Conservation (phyloP, 2,113 vertebrate species). For the Leucosticte australis region DNA sequence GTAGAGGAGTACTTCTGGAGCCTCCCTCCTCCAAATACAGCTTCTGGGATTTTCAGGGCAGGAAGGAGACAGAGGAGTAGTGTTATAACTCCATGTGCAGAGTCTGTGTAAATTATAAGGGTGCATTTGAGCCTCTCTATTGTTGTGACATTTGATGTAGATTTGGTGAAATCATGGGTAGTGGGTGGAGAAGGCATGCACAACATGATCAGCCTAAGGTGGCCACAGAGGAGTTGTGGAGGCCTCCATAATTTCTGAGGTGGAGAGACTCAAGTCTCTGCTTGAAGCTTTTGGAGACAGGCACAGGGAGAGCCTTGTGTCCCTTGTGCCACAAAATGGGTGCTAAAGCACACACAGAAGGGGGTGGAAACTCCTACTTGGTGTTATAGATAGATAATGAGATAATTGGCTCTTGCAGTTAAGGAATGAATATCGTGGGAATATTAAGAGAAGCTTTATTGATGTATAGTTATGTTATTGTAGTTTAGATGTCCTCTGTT, state of each 20-base stretch:
- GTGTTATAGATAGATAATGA: not conserved
- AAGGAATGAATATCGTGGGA: not conserved
- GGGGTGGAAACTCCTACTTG: not conserved
- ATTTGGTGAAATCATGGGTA: not conserved
- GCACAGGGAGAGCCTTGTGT: not conserved
- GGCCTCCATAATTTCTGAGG: accelerated
- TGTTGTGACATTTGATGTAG: not conserved
- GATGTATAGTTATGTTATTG: not conserved
- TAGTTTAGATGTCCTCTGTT: not conserved
- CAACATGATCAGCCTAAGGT: not conserved
- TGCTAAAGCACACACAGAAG: not conserved
- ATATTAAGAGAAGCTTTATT: not conserved
- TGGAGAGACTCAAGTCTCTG: too few relatives aligned
- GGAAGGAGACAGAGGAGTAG: not conserved
- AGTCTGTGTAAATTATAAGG: not conserved
- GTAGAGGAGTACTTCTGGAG: not conserved
- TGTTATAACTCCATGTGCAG: not conserved
- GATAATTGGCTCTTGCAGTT: not conserved
- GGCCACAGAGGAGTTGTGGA: not conserved
- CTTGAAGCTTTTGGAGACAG: not conserved
- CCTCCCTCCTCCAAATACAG: not conserved
- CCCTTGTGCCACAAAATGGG: accelerated
- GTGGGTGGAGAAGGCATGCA: accelerated
- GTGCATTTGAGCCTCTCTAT: not conserved
- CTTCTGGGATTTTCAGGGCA: not conserved